Evolutionary conservation across 2,113 vertebrate genomes (phyloP), one percentile per base, ranked within the genome.

Genomic region (Saccopteryx leptura): DNA sequence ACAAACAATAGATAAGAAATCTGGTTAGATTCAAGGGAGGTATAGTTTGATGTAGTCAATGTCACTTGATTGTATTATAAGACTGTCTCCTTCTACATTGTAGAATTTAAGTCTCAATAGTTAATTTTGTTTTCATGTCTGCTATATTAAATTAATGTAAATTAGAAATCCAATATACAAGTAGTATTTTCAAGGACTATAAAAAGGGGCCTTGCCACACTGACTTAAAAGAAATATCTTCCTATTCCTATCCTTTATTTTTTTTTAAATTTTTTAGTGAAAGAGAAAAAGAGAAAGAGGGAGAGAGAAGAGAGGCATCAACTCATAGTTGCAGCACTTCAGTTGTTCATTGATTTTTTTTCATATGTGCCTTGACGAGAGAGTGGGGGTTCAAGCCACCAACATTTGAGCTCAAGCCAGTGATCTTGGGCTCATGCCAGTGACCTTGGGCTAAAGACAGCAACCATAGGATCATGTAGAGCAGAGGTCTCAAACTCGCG

Each of bases 191-290:
- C 17, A 82, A 75, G 14, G 9, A 56, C 6, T 56, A 60, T 28
- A 31, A 75, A 79, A 83, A 93, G 3, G 14, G 5, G 4, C 0
- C 4, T 89, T 91, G 3, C 14, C 48, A 90, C 1, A 80, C 4
- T 68, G 28, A 65, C 23, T 48, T 84, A 19, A 94, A 81, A 83
- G 8, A 6, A 93, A 76, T 2, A 84, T 17, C 88, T 87, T 94
- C 90, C 50, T 65, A 39, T 39, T 39, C 39, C 39, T 39, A 39
- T 3, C 39, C 39, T 39, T 39, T 39, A 39, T 39, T 39, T 39
- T 39, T 39, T 39, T 39, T 39, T 39, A 39, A 39, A 39, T 39
- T 39, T 39, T 39, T 39, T 39, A 39, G 3, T 39, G 39, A 39
- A 39, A 39, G 39, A 39, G 39, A 39, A 39, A 39, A 39, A 39